Evolutionary conservation across 2,797 vertebrate genomes (phyloP).

Genomic region (Scarus forsteni): DNA sequence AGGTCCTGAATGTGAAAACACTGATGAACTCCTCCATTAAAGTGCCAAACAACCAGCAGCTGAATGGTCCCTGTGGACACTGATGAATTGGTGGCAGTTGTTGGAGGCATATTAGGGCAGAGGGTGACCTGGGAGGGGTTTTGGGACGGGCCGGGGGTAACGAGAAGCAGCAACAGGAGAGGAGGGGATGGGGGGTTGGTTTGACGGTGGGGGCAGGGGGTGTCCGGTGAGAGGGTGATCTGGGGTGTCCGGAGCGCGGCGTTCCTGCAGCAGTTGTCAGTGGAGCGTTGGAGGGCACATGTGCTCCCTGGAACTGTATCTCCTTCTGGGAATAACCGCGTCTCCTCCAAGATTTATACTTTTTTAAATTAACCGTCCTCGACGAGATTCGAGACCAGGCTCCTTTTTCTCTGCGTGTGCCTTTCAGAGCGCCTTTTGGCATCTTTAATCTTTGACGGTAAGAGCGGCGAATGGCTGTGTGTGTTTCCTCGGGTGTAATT

Average conservation of each 20-base stretch:
- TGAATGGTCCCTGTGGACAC: constrained; percentile 66
- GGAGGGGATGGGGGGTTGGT: constrained; percentile 19
- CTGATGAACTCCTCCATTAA: not conserved
- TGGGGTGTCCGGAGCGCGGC: constrained; percentile 66
- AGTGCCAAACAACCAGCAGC: constrained; percentile 40
- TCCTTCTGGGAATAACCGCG: constrained; percentile 57
- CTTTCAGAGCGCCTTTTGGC: constrained; percentile 18
- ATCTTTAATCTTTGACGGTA: constrained; percentile 67
- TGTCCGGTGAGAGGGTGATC: constrained; percentile 58
- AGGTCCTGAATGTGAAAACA: not conserved
- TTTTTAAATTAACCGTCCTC: constrained; percentile 17
- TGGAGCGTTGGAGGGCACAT: constrained; percentile 65
- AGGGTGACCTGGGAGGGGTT: constrained; percentile 75
- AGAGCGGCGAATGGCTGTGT: constrained; percentile 40
- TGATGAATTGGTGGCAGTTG: constrained; percentile 87
- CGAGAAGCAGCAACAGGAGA: constrained; percentile 36
- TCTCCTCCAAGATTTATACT: not conserved
- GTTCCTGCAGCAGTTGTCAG: constrained; percentile 76
- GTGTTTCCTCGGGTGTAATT: constrained; percentile 13
- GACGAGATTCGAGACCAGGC: constrained; percentile 12
- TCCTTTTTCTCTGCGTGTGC: not conserved
- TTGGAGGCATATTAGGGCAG: constrained; percentile 85
- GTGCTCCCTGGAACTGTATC: constrained; percentile 52
- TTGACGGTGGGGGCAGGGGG: constrained; percentile 10
- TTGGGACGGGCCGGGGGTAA: constrained; percentile 38